Evolutionary conservation across 2,888 invertebrate genomes (phyloP), one percentile per base, ranked within the genome.

Genomic region (Macaria notata): DNA sequence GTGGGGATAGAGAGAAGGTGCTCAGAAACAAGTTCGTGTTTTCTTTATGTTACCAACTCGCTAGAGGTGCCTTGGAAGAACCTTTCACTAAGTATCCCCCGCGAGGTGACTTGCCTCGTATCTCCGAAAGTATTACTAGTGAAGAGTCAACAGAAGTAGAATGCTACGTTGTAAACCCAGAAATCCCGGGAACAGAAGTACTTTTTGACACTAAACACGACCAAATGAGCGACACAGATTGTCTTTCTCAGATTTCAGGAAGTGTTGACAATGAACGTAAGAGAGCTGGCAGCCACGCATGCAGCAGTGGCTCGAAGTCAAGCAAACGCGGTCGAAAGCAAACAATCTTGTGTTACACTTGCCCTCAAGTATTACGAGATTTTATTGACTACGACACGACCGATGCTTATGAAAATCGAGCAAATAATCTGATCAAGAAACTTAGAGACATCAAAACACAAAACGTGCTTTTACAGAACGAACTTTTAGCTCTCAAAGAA

Each of bases 381-480:
- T 56, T 51, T 50, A 54, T 54, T 9, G 60, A 49, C 19, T 48
- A 63, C 33, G 48, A 55, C 38, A 50, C 64, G 9, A 68, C 62
- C 8, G 76, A 76, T 39, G 67, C 75, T 39, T 84, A 81, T 56
- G 80, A 82, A 59, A 64, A 57, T 9, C 79, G 87, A 73, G 81
- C 85, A 3, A 79, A 75, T 51, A 87, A 84, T 56, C 70, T 90
- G 2, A 75, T 90, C 1, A 74, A 70, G 41, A 90, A 85, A 67
- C 63, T 91, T 4, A 76, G 89, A 64, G 83, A 88, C 59, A 85
- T 90, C 3, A 90, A 89, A 74, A 75, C 79, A 31, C 82, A 90
- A 68, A 90, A 91, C 64, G 54, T 75, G 7, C 54, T 81, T 9
- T 65, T 90, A 3, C 81, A 81, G 9, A 77, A 75, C 55, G 86